These are phyloP conservation scores for Pseudoips prasinana DNA, from an alignment of 2,888 invertebrate genomes.

Conservation along the genomic window DNA sequence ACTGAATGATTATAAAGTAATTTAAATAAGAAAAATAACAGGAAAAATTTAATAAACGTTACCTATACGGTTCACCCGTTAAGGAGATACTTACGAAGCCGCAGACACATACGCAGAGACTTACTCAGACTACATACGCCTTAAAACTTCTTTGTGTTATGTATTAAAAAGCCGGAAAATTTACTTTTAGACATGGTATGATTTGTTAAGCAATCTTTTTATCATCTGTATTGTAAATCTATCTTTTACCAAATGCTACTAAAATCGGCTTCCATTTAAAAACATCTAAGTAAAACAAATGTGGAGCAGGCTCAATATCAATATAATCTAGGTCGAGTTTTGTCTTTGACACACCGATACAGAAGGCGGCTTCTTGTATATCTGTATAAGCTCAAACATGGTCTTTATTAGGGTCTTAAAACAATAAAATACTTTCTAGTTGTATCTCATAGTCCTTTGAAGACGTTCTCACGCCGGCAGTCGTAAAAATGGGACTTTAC, in stretches of 20 bases:
- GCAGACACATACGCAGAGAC: too few species aligned
- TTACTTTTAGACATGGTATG: too few species aligned
- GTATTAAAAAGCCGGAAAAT: too few species aligned
- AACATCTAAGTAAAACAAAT: background rate
- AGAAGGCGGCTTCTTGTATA: constrained; percentile 57
- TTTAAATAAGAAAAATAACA: too few species aligned
- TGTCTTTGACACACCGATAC: constrained; percentile 34
- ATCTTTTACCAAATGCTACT: constrained; percentile 9
- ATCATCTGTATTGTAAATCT: too few species aligned
- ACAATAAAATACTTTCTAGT: constrained; percentile 63
- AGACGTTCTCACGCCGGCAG: constrained; percentile 16
- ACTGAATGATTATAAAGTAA: too few species aligned
- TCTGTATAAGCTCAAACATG: constrained; percentile 41
- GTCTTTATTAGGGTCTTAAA: constrained; percentile 57
- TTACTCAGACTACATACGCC: too few species aligned
- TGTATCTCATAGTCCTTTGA: constrained; percentile 16
- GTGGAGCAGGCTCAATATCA: constrained; percentile 2
- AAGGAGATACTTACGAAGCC: too few species aligned
- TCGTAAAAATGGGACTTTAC: constrained; percentile 47
- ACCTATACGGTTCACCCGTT: too few species aligned
- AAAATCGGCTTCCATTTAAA: constrained; percentile 2
- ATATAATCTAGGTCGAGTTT: background rate
- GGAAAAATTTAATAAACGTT: too few species aligned
- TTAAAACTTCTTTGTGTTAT: too few species aligned
- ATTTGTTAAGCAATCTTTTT: too few species aligned